Evolutionary conservation across 2,113 vertebrate species (phyloP).

Genomic region (Suncus etruscus): DNA sequence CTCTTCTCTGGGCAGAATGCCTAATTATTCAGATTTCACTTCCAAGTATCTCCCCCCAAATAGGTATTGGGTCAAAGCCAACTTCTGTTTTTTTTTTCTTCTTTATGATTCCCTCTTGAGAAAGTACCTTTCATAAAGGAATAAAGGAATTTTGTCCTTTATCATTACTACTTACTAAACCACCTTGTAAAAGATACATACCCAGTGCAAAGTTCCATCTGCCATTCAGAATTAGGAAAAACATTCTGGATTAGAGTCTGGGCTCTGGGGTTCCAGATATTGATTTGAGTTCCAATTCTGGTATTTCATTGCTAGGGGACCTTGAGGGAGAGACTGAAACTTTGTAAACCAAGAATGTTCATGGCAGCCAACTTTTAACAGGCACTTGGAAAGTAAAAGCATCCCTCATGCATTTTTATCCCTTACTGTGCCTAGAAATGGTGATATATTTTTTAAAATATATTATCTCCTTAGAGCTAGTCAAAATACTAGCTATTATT

Average conservation of each 20-base stretch:
- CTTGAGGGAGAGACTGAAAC: not conserved
- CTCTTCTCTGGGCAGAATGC: not conserved
- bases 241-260: not conserved
- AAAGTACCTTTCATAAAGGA: not conserved
- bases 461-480: slow-evolving; percentile 8
- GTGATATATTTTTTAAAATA: not conserved
- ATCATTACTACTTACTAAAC: no score
- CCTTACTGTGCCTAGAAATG: not conserved
- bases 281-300: not conserved
- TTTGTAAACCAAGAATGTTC: not conserved
- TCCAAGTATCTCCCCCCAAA: slow-evolving; percentile 36
- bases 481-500: not conserved
- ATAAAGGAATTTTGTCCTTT: no score
- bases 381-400: not conserved
- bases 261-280: not conserved
- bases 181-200: no score
- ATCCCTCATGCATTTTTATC: not conserved
- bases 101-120: not conserved
- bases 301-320: not conserved
- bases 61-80: not conserved
- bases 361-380: not conserved
- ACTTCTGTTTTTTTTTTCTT: slow-evolving; percentile 17
- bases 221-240: not conserved
- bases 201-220: not conserved
- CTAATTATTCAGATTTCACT: not conserved